phyloP scores from a whole-genome alignment of 2,888 invertebrate species.

The Agriopis aurantiaria region DNA sequence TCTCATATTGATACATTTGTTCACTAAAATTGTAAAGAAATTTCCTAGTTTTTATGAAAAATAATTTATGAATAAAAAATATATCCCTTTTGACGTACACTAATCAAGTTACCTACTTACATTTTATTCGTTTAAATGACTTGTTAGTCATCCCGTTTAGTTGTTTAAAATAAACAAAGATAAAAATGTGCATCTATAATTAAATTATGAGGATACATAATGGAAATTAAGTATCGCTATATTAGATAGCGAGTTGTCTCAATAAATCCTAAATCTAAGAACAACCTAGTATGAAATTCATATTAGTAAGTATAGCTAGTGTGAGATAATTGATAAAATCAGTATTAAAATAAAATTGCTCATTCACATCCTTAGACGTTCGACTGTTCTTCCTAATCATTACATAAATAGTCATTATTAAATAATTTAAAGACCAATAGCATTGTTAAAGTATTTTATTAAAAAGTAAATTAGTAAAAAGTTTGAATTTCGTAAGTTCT shows the following conservation, averaged over 20 bases:
- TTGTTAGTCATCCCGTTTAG: too few species aligned
- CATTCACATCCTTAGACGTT: conserved; percentile 64
- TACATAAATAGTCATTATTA: conserved; percentile 65
- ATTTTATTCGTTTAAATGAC: too few species aligned
- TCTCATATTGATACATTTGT: too few species aligned
- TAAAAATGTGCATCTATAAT: neutral
- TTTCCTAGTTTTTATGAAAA: too few species aligned
- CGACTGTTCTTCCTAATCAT: conserved; percentile 70
- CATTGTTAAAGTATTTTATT: conserved; percentile 75
- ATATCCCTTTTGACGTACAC: too few species aligned
- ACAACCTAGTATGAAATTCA: conserved; percentile 21
- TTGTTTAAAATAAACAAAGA: neutral
- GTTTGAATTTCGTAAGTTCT: conserved; percentile 65
- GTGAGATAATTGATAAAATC: conserved; percentile 36
- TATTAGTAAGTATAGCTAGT: conserved; percentile 39
- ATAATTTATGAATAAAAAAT: too few species aligned
- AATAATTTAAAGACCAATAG: conserved; percentile 83
- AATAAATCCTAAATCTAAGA: conserved; percentile 20
- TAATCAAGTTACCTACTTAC: too few species aligned
- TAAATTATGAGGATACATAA: neutral
- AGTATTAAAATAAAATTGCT: conserved; percentile 64
- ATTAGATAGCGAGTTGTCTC: neutral
- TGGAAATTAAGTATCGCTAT: neutral
- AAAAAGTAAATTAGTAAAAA: conserved; percentile 65
- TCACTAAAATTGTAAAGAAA: too few species aligned